Evolutionary conservation across 1,140 invertebrate genomes (phyloP), one percentile per base, ranked within the genome.

Genomic region (Camponotus pennsylvanicus): DNA sequence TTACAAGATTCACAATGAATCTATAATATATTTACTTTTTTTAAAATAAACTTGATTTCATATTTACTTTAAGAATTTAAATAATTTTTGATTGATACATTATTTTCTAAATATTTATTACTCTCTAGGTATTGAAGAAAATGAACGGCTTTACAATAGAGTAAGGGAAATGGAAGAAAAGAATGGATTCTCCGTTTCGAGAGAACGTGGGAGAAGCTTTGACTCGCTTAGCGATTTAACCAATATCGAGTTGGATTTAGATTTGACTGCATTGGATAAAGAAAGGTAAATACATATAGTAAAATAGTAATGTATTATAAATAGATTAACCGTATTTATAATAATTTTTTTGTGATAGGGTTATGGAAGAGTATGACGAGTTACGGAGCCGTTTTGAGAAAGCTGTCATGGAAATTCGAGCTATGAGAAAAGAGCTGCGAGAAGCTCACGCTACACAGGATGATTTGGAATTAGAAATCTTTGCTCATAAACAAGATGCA

Each of bases 221-320:
- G 97, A 97, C 90, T 98, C 97, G 15, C 95, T 98, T 7, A 97
- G 97, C 90, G 98, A 98, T 93, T 95, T 98, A 55, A 97, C 97
- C 2, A 98, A 98, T 86, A 96, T 98, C 63, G 97, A 97, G 92
- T 95, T 97, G 86, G 97, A 98, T 88, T 94, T 97, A 55, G 97
- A 98, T 94, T 94, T 98, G 27, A 97, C 97, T 89, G 95, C 96
- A 21, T 94, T 98, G 84, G 97, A 97, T 91, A 97, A 97, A 89
- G 97, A 98, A 86, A 94, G 95, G 96, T 96, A 92, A 40, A 73
- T 75, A 2, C 15, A 32, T 6, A 0, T 49, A 42, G 45, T 63
- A 45, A 49, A 76, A 70, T 42, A 45, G 27, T 52, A 40, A 85
- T 71, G 6, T n/a, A 52, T 8, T 63, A 18, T 52, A 52, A 11